Base-by-base conservation (phyloP, 2,113 vertebrate species). In the Protobothrops mucrosquamatus region DNA sequence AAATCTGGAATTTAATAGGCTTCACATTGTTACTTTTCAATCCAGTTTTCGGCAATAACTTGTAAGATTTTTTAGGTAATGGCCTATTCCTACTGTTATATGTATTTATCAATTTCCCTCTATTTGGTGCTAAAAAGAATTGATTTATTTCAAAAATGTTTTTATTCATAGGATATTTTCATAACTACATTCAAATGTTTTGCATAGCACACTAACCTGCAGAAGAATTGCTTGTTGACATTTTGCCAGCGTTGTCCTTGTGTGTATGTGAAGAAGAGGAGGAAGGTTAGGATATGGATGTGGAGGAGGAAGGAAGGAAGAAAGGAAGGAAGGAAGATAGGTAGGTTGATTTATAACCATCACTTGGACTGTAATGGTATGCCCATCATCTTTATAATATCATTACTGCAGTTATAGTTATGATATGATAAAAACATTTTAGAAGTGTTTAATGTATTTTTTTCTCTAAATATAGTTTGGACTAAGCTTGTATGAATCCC, bases 381-480 rank as follows among this genome's bases (percentile, higher is more conserved):
- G 55, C 55, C 91, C 64, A 93, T 89, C 59, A 95, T 92, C 64
- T 43, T 94, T 92, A 59, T 55, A 87, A 93, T 93, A 51, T 91
- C 8, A 81, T 89, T 94, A 52, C 48, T 18, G 6, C 20, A 59
- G 86, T 94, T 95, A 95, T 88, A 61, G 46, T 92, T 90, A n/a
- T 81, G 91, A 94, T 89, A 93, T 90, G 29, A 22, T 92, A 81
- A 87, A 43, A 85, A 88, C 56, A 88, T 88, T 43, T 74, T 93
- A 56, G 20, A 92, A 94, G 89, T 85, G 56, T 26, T 93, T 46
- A 94, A 91, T 43, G 6, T 93, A 90, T 91, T 6, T 93, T 91
- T 95, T 94, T 23, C 43, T 90, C 29, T 69, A 39, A 2, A 3
- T 10, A 24, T 93, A 95, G 85, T 29, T 43, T 5, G 24, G 54